Evolutionary conservation across 2,797 vertebrate species (phyloP), one percentile per base, ranked within the genome.

Genomic region (Botia kubotai): DNA sequence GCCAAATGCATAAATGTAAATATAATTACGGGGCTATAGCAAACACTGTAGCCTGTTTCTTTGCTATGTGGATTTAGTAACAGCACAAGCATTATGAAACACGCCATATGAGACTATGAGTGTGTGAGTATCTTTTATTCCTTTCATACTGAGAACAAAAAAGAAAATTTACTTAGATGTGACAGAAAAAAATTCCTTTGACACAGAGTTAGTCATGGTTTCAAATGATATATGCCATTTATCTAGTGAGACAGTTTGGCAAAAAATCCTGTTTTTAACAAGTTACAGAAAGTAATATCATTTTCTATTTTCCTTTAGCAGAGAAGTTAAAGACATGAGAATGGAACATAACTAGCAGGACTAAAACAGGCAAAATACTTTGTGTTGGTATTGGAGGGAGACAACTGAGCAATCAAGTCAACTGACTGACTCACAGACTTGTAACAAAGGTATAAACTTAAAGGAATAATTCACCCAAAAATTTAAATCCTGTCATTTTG

Each of bases 271-370:
- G 13, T 66, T 36, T 52, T 26, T 52, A 75, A 52, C 26, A 52
- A 65, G n/a, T n/a, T 60, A 21, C 6, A 53, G 21, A 58, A 66
- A 17, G 26, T 1, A 29, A 53, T 16, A 2, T 21, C 29, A 14
- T 39, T 76, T 33, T 55, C 4, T 3, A 8, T 66, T 76, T 76
- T 8, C 12, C 50, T 75, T 75, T n/a, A 52, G 43, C 72, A 63
- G 10, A 33, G 21, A 16, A 19, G 17, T 50, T 33, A 50, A 10
- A 63, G 46, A 36, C 13, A 33, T 0, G 23, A 75, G 23, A 63
- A 33, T 0, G 19, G 23, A 52, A 63, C 46, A 36, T 5, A 75
- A 63, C 50, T 39, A 50, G 21, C 46, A 8, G 46, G 2, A 63
- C 39, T 58, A 39, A 8, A 39, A 8, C 2, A 8, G 39, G 39